A percentile compares a stretch with the other conserved stretches of the same genome.
phyloP scores from a whole-genome alignment of 2,113 vertebrate genomes.

The Theristicus caerulescens region DNA sequence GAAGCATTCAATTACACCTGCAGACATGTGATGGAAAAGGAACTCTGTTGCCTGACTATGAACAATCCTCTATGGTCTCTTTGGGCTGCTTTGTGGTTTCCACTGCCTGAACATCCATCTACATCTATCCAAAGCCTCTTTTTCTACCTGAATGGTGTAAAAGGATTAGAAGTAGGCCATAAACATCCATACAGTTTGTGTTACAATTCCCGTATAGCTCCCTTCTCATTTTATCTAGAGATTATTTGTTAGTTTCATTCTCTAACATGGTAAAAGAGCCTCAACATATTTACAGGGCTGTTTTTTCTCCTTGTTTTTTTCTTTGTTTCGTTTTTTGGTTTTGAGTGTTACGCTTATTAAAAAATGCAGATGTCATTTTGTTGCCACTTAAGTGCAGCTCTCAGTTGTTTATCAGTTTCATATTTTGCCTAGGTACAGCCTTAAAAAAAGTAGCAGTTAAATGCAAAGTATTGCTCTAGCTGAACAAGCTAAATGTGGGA shows the following conservation, averaged over 20 bases:
- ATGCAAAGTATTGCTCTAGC: background rate
- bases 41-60: background rate
- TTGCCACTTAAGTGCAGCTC: background rate
- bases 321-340: background rate
- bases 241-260: background rate
- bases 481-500: background rate
- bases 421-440: background rate
- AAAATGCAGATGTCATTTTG: background rate
- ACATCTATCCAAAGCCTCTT: background rate
- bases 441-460: background rate
- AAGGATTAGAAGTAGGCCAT: background rate
- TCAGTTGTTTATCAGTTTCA: background rate
- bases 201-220: background rate
- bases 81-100: background rate
- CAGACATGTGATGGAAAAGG: background rate
- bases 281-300: background rate
- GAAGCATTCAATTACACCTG: background rate
- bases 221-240: background rate
- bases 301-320: fast-evolving
- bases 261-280: background rate
- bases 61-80: background rate
- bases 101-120: background rate
- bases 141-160: background rate
- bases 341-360: background rate
- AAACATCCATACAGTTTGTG: background rate